phyloP scores from a whole-genome alignment of 2,888 invertebrate species.

The Tortricodes alternella region DNA sequence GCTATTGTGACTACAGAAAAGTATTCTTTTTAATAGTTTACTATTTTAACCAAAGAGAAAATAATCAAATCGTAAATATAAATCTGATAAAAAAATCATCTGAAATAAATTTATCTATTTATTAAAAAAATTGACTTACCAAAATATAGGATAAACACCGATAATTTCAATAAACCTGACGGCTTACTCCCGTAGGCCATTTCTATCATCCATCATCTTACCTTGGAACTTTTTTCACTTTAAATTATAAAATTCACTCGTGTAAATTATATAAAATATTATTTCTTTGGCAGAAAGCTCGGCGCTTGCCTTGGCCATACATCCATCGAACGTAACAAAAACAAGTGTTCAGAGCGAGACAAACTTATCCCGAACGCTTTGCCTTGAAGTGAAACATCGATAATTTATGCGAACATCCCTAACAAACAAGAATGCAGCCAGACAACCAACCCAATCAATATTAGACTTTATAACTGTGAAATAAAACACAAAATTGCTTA shows the following conservation, averaged over 20 bases:
- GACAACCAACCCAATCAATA: constrained; percentile 35
- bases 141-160: too few species aligned
- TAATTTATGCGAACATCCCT: constrained; percentile 82
- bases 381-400: constrained; percentile 74
- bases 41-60: too few species aligned
- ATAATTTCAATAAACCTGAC: too few species aligned
- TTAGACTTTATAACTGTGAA: constrained; percentile 27
- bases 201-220: too few species aligned
- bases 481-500: constrained; percentile 42
- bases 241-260: not conserved
- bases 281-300: constrained; percentile 43
- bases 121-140: too few species aligned
- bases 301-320: constrained; percentile 64
- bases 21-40: too few species aligned
- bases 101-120: too few species aligned
- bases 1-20: too few species aligned
- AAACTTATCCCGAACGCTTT: constrained; percentile 58
- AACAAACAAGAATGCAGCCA: constrained; percentile 72
- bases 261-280: not conserved
- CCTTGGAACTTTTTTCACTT: not conserved
- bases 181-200: too few species aligned
- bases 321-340: constrained; percentile 70
- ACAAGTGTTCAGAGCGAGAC: constrained; percentile 73
- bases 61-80: too few species aligned
- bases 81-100: too few species aligned